These are phyloP conservation scores for Megalurothrips usitatus DNA, from an alignment of 2,888 invertebrate species.

Conservation along the genomic window DNA sequence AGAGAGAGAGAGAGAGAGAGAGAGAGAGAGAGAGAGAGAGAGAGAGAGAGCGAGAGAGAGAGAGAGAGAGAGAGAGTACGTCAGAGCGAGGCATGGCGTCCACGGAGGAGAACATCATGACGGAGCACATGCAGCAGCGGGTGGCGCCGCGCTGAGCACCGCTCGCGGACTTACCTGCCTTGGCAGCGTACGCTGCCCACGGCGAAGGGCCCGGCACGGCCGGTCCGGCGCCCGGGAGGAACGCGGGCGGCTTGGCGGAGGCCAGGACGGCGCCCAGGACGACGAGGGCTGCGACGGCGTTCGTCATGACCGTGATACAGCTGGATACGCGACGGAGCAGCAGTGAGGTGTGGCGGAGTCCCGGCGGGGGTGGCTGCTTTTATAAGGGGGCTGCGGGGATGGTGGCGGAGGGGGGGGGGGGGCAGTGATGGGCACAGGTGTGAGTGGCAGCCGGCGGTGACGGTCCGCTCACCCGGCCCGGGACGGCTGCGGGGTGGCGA, in stretches of 20 bases:
- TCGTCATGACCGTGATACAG: not conserved
- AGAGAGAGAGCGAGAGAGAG: too few relatives aligned
- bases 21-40: too few relatives aligned
- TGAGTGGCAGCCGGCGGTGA: conserved; percentile 16
- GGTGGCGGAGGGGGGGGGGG: conserved; percentile 38
- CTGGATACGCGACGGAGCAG: conserved; percentile 44
- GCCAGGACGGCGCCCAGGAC: conserved; percentile 49
- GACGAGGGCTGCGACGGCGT: not conserved
- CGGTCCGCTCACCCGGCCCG: conserved; percentile 26
- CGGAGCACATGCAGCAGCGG: not conserved
- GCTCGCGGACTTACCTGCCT: conserved; percentile 40
- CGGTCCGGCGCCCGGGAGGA: conserved; percentile 47
- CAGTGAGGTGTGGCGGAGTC: conserved; percentile 46
- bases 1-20: too few relatives aligned
- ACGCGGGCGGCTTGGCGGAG: conserved; percentile 48
- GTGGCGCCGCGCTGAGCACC: not conserved
- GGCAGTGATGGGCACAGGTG: conserved; percentile 36
- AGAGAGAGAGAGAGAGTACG: too few relatives aligned
- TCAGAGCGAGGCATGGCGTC: too few relatives aligned
- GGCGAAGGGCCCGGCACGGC: conserved; percentile 43
- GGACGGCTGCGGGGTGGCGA: too few relatives aligned
- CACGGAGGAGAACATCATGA: not conserved
- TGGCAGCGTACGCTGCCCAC: conserved; percentile 48
- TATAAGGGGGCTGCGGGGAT: not conserved
- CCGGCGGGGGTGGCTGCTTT: conserved; percentile 36